Evolutionary conservation across 2,888 invertebrate genomes (phyloP).

Genomic region (Volucella zonaria): DNA sequence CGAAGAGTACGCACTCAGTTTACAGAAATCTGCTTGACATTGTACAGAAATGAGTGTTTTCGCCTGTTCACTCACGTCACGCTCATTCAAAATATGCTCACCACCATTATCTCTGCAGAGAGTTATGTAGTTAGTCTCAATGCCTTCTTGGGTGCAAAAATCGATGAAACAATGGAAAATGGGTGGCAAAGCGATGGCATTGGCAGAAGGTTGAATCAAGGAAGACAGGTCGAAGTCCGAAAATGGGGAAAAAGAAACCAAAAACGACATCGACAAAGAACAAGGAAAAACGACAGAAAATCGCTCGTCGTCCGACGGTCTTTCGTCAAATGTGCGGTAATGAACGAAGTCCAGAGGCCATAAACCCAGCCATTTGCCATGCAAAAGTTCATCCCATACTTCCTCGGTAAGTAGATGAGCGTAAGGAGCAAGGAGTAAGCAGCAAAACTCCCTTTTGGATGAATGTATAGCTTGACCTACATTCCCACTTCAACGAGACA

Average conservation of each 20-base stretch:
- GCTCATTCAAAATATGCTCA: slow-evolving; percentile 39
- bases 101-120: slow-evolving; percentile 46
- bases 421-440: neutral
- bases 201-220: slow-evolving; percentile 50
- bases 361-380: slow-evolving; percentile 52
- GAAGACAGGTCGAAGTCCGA: neutral
- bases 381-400: slow-evolving; percentile 39
- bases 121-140: neutral
- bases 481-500: slow-evolving; percentile 38
- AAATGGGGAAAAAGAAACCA: neutral
- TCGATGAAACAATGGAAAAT: slow-evolving; percentile 69
- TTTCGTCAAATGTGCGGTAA: neutral
- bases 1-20: neutral
- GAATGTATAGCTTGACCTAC: slow-evolving; percentile 66
- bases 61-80: neutral
- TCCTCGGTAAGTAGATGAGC: slow-evolving; percentile 14
- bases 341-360: slow-evolving; percentile 17
- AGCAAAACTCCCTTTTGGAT: slow-evolving; percentile 3
- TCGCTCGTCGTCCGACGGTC: too few relatives aligned
- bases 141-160: slow-evolving; percentile 62
- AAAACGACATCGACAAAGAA: neutral
- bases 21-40: slow-evolving; percentile 28
- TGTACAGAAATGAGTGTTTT: slow-evolving; percentile 23
- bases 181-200: slow-evolving; percentile 56
- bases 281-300: slow-evolving; percentile 23